These are phyloP conservation scores for Campopleginae sp. DNA, from an alignment of 2,888 invertebrate genomes.

Conservation along the genomic window DNA sequence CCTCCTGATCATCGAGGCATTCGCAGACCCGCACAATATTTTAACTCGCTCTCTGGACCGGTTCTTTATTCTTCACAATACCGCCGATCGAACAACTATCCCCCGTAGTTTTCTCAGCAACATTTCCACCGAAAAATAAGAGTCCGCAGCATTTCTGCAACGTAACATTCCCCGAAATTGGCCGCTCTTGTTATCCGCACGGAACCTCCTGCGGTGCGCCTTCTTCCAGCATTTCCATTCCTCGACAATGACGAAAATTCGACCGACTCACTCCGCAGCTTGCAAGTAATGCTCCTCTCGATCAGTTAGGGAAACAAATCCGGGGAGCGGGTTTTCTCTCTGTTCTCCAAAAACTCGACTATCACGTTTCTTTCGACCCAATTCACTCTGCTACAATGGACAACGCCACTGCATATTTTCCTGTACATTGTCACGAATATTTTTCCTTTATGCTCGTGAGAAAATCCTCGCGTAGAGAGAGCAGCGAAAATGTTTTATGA, in stretches of 20 bases:
- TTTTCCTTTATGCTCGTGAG: constrained; percentile 13
- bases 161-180: constrained; percentile 80
- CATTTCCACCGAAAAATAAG: constrained; percentile 67
- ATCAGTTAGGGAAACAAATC: constrained; percentile 28
- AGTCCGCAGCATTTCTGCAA: constrained; percentile 75
- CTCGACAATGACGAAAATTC: constrained; percentile 79
- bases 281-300: constrained; percentile 77
- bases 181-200: constrained; percentile 59
- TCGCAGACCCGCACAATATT: constrained; percentile 12
- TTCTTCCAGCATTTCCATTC: constrained; percentile 74
- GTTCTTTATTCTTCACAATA: constrained; percentile 27
- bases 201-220: constrained; percentile 67
- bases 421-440: constrained; percentile 41
- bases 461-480: not conserved
- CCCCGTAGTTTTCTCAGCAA: constrained; percentile 59
- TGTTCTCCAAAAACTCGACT: constrained; percentile 58
- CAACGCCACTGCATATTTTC: constrained; percentile 48
- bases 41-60: constrained; percentile 24
- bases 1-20: constrained; percentile 22
- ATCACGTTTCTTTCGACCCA: constrained; percentile 62
- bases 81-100: constrained; percentile 34
- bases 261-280: constrained; percentile 81
- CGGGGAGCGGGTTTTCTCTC: constrained; percentile 55
- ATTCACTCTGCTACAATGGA: constrained; percentile 25
- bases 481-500: not conserved